Evolutionary conservation across 2,888 invertebrate species (phyloP).

Genomic region (Troides oblongomaculatus): DNA sequence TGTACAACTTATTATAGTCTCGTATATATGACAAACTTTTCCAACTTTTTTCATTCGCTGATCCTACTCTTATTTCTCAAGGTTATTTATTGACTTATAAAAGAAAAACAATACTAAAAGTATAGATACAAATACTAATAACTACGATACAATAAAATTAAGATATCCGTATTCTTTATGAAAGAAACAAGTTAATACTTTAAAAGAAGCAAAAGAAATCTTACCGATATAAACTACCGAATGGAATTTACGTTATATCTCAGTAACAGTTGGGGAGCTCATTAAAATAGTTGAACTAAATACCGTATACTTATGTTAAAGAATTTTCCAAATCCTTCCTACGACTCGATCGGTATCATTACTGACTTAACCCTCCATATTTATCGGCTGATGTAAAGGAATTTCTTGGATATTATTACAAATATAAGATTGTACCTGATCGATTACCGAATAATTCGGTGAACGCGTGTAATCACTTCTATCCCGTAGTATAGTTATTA

Average conservation of each 20-base stretch:
- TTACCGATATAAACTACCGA: constrained; percentile 10
- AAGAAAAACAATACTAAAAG: no score
- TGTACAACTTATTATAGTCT: no score
- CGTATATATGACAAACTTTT: no score
- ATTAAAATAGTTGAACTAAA: constrained; percentile 32
- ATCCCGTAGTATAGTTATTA: constrained; percentile 67
- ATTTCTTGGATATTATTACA: constrained; percentile 56
- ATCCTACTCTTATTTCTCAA: no score
- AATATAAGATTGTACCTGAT: constrained; percentile 53
- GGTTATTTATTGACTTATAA: no score
- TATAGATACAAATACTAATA: no score
- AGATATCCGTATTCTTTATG: background rate
- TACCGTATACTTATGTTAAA: constrained; percentile 29
- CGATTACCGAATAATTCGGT: constrained; percentile 74
- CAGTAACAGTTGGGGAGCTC: constrained; percentile 10
- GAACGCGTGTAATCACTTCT: constrained; percentile 74
- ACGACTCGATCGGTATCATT: constrained; percentile 36
- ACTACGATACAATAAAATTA: background rate
- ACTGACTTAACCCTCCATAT: constrained; percentile 36
- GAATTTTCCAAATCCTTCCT: constrained; percentile 14
- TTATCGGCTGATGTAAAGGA: constrained; percentile 41
- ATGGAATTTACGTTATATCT: constrained; percentile 12
- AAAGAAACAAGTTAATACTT: background rate
- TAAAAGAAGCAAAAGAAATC: background rate
- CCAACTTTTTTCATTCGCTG: no score